Base-by-base conservation (phyloP, 2,797 vertebrate species). In the Gadopsis marmoratus region DNA sequence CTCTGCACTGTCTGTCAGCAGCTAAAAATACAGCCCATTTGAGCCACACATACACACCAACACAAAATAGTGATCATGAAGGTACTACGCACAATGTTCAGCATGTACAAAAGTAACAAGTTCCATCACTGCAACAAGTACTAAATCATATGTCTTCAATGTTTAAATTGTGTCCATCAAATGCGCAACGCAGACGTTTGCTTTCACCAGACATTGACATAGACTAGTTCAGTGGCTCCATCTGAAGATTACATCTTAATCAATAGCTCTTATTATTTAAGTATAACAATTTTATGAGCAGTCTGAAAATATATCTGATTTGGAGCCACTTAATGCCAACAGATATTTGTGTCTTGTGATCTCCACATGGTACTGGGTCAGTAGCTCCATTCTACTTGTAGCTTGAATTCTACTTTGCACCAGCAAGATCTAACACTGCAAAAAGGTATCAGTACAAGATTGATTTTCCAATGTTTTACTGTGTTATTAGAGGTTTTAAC, bases 11-110 rank as follows among this genome's bases (percentile, higher is more conserved):
- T 86, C 92, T 94, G 92, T 91, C 85, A 92, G 66, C 76, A 12
- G 88, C 91, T 94, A 95, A 92, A 94, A 94, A 94, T 94, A 94
- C 80, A 79, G 67, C 37, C 71, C 47, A 35, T 62, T 72, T 39
- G 39, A 86, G 29, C 62, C 78, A 74, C 58, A 33, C 48, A 56
- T 33, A 64, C 47, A 78, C 71, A 78, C 50, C 9, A n/a, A 63
- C 58, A 80, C 63, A 53, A 71, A 73, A 43, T 23, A 76, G 45
- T 67, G 60, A 83, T 71, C 54, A 45, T 39, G 37, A 67, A 74
- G 64, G 83, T 66, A 78, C 81, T 69, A 65, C 13, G 17, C 55
- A 65, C 48, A 16, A 60, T 69, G n/a, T 56, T 60, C 8, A 64
- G 5, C 21, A 35, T 67, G 54, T 47, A 53, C 39, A 79, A 64